Conservation (phyloP, 2,113 vertebrate genomes). For the Melanerpes formicivorus region DNA sequence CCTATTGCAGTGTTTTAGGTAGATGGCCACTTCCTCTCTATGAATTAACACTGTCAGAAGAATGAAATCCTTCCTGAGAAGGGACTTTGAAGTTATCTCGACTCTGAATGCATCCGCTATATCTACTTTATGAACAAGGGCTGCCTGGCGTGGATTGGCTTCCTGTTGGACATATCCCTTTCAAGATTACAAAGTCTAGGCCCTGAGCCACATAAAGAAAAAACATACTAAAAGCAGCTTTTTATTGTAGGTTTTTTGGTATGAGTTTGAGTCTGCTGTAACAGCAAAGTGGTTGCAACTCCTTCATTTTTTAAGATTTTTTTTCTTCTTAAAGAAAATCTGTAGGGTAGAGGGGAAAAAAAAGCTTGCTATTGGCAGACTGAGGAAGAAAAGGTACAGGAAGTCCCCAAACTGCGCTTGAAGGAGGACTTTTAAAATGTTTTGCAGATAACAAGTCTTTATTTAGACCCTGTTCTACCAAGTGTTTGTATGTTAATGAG, state of each 20-base stretch:
- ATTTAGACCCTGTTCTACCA: not conserved
- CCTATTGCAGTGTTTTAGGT: not conserved
- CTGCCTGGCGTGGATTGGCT: not conserved
- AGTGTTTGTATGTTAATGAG: not conserved
- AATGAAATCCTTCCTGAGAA: slow-evolving; percentile 31
- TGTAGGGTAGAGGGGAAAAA: not conserved
- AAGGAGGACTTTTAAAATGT: not conserved
- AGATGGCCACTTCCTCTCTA: slow-evolving; percentile 35
- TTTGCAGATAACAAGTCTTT: not conserved
- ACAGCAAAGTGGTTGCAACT: not conserved
- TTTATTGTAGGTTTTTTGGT: not conserved
- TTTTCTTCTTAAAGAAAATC: not conserved
- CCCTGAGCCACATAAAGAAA: not conserved
- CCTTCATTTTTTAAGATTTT: not conserved
- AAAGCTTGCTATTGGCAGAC: not conserved
- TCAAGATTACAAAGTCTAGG: slow-evolving; percentile 36
- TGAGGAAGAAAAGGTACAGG: not conserved
- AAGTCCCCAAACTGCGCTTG: not conserved
- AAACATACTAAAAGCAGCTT: not conserved
- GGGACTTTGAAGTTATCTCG: slow-evolving; percentile 48
- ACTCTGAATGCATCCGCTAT: not conserved
- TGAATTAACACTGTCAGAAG: not conserved
- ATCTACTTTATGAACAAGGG: slow-evolving; percentile 14
- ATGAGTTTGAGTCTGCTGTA: not conserved
- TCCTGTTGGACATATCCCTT: slow-evolving; percentile 20